Conservation (phyloP, 1,140 invertebrate species). For the Ylistrum balloti region DNA sequence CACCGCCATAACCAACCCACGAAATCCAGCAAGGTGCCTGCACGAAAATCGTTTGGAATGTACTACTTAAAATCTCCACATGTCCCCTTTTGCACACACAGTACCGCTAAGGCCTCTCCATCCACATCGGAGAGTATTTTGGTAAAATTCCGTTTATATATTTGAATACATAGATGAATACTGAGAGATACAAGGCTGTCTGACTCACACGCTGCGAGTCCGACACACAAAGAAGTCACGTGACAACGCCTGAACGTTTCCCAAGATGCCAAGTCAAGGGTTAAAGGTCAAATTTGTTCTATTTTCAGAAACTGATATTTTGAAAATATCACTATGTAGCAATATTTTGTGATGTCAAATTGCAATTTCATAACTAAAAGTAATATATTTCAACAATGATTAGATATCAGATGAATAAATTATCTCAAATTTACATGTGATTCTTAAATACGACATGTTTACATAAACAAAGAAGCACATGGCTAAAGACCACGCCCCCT, state of each 20-base stretch:
- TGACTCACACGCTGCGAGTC: conserved; percentile 81
- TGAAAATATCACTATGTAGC: not conserved
- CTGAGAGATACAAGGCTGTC: conserved; percentile 66
- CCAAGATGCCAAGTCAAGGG: conserved; percentile 73
- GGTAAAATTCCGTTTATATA: conserved; percentile 51
- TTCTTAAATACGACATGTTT: not conserved
- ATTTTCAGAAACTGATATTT: not conserved
- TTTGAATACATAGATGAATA: conserved; percentile 55
- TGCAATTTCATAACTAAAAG: not conserved
- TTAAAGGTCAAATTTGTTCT: conserved; percentile 57
- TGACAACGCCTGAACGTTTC: conserved; percentile 79
- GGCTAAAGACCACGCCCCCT: conserved; percentile 30
- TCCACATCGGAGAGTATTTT: conserved; percentile 57
- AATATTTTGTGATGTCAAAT: not conserved
- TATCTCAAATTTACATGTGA: not conserved
- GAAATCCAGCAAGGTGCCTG: conserved; percentile 66
- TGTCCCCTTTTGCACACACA: conserved; percentile 66
- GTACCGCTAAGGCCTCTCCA: conserved; percentile 65
- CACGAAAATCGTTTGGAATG: conserved; percentile 69
- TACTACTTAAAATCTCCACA: conserved; percentile 55
- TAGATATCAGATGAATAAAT: not conserved
- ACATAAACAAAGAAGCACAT: conserved; percentile 39
- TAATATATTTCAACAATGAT: not conserved
- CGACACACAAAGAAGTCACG: conserved; percentile 82
- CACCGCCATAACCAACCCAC: conserved; percentile 81